Percentiles rank a stretch among this genome's conserved stretches.
Evolutionary conservation across 2,888 invertebrate genomes (phyloP).

Genomic region (Actias luna): DNA sequence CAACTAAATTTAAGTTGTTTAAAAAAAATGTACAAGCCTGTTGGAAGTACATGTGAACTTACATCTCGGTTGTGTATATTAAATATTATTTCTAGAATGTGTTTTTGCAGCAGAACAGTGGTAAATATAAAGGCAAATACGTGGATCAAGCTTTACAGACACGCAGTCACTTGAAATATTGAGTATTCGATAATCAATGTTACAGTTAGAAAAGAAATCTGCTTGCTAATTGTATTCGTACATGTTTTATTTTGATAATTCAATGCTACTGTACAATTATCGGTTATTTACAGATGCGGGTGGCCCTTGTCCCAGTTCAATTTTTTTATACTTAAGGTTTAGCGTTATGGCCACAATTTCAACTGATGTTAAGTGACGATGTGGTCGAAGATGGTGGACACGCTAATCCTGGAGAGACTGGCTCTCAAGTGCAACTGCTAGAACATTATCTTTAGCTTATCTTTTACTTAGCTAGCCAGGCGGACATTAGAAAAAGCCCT

Average conservation of each 20-base stretch:
- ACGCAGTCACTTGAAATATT: neutral
- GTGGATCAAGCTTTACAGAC: neutral
- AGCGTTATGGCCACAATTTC: too few relatives aligned
- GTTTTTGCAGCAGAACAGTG: neutral
- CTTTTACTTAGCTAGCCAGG: too few relatives aligned
- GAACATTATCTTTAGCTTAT: too few relatives aligned
- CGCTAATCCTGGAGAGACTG: too few relatives aligned
- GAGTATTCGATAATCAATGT: neutral
- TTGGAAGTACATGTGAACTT: neutral
- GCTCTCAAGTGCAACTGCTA: too few relatives aligned
- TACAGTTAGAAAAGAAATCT: neutral
- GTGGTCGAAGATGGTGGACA: too few relatives aligned
- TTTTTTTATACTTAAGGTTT: too few relatives aligned
- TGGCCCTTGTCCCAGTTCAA: too few relatives aligned
- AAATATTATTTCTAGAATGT: slow-evolving; percentile 3
- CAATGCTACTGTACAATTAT: too few relatives aligned
- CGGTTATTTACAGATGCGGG: too few relatives aligned
- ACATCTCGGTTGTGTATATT: neutral
- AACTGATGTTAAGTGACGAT: too few relatives aligned
- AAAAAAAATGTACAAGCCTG: neutral
- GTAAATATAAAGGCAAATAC: slow-evolving; percentile 1
- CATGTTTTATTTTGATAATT: neutral
- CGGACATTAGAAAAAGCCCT: too few relatives aligned
- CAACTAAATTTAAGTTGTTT: neutral
- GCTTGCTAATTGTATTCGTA: neutral